A percentile compares a stretch with the other conserved stretches of the same genome.
phyloP scores from a whole-genome alignment of 1,140 invertebrate species.

The Temnothorax curvispinosus region DNA sequence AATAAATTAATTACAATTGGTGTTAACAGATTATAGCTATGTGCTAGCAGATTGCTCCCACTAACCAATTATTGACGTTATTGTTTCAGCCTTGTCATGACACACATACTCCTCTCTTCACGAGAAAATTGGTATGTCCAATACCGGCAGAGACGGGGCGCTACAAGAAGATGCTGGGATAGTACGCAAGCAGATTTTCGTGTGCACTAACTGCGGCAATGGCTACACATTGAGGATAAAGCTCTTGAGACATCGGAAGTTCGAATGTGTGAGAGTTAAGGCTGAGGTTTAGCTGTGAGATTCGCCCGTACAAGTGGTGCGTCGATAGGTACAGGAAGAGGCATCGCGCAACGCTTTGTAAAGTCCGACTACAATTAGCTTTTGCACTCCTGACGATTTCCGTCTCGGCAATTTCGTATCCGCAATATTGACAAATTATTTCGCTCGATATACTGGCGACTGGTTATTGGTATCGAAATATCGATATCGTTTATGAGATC shows the following conservation, averaged over 20 bases:
- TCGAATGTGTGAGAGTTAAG: slow-evolving; percentile 81
- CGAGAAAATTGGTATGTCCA: slow-evolving; percentile 10
- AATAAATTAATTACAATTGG: slow-evolving; percentile 14
- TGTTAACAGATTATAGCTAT: background rate
- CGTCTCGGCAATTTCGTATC: background rate
- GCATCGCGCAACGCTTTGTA: slow-evolving; percentile 62
- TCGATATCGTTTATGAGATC: background rate
- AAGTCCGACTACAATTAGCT: background rate
- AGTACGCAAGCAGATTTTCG: slow-evolving; percentile 49
- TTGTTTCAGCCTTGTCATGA: slow-evolving; percentile 74
- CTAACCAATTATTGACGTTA: slow-evolving; percentile 49
- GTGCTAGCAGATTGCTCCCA: background rate
- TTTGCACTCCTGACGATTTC: background rate
- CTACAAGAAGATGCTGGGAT: background rate
- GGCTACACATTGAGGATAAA: slow-evolving; percentile 77
- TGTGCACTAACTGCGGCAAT: slow-evolving; percentile 76
- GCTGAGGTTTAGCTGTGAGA: slow-evolving; percentile 82
- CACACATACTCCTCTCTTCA: slow-evolving; percentile 24
- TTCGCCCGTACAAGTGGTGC: slow-evolving; percentile 82
- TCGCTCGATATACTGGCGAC: background rate
- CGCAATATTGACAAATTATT: background rate
- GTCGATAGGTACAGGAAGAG: slow-evolving; percentile 79
- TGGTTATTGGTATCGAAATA: background rate
- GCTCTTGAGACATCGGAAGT: slow-evolving; percentile 82
- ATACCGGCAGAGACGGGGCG: no score